These are phyloP conservation scores for Marmota monax DNA, from an alignment of 2,113 vertebrate genomes.

Conservation along the genomic window DNA sequence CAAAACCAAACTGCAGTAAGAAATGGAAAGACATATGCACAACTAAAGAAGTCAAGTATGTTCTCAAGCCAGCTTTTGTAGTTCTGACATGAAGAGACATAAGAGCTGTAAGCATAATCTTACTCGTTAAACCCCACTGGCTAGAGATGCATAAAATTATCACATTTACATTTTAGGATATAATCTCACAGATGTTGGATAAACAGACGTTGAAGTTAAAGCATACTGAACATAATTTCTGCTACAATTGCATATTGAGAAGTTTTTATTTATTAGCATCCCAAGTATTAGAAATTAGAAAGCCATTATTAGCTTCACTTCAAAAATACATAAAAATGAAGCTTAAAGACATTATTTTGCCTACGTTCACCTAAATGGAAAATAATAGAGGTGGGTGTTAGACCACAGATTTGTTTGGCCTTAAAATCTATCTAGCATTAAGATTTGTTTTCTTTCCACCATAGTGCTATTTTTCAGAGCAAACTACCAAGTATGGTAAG, in stretches of 20 bases:
- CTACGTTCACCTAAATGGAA: neutral
- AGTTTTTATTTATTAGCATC: conserved; percentile 14
- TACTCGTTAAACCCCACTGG: neutral
- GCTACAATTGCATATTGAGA: neutral
- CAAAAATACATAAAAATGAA: neutral
- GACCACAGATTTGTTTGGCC: neutral
- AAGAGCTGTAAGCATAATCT: neutral
- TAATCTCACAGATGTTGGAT: conserved; percentile 41
- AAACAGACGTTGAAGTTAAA: neutral
- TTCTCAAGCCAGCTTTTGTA: conserved; percentile 45
- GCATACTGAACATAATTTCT: neutral
- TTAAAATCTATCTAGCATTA: neutral
- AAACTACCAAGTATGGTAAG: conserved; percentile 5
- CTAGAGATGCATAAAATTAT: neutral
- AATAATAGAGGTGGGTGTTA: conserved; percentile 18
- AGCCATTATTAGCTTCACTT: neutral
- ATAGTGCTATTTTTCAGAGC: neutral
- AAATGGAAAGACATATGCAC: neutral
- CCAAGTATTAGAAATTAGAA: conserved; percentile 22
- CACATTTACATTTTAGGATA: conserved; percentile 52
- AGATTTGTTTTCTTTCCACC: neutral
- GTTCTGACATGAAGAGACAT: neutral
- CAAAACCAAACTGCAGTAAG: neutral
- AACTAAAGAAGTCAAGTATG: neutral
- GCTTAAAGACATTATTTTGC: neutral